Evolutionary conservation across 1,140 invertebrate species (phyloP), one percentile per base, ranked within the genome.

Genomic region (Adoxophyes honmai): DNA sequence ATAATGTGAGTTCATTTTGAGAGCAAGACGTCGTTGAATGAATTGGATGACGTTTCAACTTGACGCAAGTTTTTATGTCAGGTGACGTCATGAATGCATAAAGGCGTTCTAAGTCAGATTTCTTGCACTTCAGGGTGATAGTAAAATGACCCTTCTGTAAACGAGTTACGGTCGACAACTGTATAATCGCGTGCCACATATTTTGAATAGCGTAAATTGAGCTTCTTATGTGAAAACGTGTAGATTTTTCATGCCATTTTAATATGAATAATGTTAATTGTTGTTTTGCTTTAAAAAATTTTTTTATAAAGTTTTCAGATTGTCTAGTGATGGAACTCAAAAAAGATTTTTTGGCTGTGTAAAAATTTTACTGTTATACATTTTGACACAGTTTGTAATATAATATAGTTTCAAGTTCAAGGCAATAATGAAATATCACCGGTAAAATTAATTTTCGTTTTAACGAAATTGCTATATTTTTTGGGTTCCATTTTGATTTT

Each of bases 161-260:
- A 34, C 33, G 4, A 5, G 9, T 34, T 36, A 11, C 8, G 3
- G 8, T 36, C 2, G 3, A 36, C 9, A 11, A 36, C 8, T 4
- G 1, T 10, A 10, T 11, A 11, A 48, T 48, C 21, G 42, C 21
- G 42, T 33, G 28, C n/a, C 11, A 11, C n/a, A 7, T 4, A 28
- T 5, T 48, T 4, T 48, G 16, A 48, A 21, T 48, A 48, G 42
- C 16, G n/a, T 21, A 48, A 48, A 48, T 21, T 48, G 42, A 48
- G 42, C 42, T 48, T 48, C 21, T 14, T 0, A 11, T n/a, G 21
- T 28, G n/a, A 48, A 21, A 21, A 18, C 21, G 21, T 11, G 42
- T 48, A 48, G 42, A 48, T 48, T 48, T 48, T 48, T 48, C 18
- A 48, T 28, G 42, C 42, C 42, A 48, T 48, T 48, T 48, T n/a